phyloP scores from a whole-genome alignment of 2,113 vertebrate genomes.

The Prietella phreatophila region DNA sequence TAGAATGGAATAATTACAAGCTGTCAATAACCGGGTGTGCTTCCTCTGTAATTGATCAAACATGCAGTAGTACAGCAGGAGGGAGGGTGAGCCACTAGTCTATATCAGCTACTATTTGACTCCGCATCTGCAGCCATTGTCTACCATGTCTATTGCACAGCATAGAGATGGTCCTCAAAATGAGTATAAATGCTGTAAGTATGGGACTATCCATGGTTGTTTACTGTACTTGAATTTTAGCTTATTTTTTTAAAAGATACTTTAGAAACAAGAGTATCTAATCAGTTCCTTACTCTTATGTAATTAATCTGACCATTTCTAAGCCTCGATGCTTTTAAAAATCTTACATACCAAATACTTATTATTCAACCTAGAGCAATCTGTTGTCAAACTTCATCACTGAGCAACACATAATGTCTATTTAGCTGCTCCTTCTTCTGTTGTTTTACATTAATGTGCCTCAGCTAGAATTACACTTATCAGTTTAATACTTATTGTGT shows the following conservation, averaged over 20 bases:
- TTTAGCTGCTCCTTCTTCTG: neutral
- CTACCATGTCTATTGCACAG: conserved; percentile 10
- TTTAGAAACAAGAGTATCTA: neutral
- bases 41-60: conserved; percentile 15
- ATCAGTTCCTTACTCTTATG: neutral
- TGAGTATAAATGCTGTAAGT: neutral
- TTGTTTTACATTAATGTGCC: neutral
- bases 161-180: neutral
- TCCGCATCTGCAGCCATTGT: neutral
- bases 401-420: neutral
- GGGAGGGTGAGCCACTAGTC: neutral
- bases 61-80: neutral
- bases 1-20: conserved; percentile 10
- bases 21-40: conserved; percentile 33
- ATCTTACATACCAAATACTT: neutral
- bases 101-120: neutral
- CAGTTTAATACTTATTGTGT: conserved; percentile 44
- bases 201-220: neutral
- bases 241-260: neutral
- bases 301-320: neutral
- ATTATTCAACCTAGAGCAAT: neutral
- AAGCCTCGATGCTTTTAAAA: neutral
- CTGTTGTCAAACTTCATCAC: conserved; percentile 3
- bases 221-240: neutral
- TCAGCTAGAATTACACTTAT: conserved; percentile 31